Evolutionary conservation across 1,140 invertebrate genomes (phyloP).

Genomic region (Muscidifurax raptorellus): DNA sequence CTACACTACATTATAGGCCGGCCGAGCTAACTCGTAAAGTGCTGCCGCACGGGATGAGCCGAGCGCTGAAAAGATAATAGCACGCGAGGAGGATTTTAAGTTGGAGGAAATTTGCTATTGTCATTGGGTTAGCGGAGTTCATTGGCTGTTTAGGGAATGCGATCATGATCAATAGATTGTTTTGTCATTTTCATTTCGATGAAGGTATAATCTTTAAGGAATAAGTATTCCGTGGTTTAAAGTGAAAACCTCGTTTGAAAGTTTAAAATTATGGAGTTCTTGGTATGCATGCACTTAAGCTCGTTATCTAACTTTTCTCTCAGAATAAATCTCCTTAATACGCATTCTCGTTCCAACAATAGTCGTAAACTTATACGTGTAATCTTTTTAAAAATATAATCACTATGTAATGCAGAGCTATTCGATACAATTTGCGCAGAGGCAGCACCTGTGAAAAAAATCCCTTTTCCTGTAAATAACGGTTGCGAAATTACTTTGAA

Average conservation of each 20-base stretch:
- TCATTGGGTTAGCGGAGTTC: background rate
- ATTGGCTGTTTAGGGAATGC: background rate
- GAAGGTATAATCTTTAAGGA: no score
- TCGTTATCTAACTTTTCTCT: no score
- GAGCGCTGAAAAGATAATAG: background rate
- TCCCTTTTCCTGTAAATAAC: constrained; percentile 9
- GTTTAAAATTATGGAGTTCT: no score
- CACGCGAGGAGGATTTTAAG: background rate
- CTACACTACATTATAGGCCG: background rate
- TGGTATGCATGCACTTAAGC: no score
- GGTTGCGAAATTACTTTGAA: constrained; percentile 34
- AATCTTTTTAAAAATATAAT: background rate
- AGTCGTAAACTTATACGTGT: background rate
- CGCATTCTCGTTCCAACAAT: background rate
- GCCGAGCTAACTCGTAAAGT: background rate
- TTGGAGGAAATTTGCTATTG: background rate
- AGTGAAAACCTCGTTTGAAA: no score
- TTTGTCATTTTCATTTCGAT: background rate
- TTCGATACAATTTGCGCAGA: background rate
- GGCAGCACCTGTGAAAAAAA: background rate
- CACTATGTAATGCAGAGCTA: background rate
- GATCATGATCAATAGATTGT: background rate
- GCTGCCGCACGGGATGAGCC: background rate
- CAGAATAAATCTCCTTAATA: no score
- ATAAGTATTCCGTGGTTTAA: no score